Evolutionary conservation across 2,113 vertebrate genomes (phyloP).

Genomic region (Erythrolamprus reginae): DNA sequence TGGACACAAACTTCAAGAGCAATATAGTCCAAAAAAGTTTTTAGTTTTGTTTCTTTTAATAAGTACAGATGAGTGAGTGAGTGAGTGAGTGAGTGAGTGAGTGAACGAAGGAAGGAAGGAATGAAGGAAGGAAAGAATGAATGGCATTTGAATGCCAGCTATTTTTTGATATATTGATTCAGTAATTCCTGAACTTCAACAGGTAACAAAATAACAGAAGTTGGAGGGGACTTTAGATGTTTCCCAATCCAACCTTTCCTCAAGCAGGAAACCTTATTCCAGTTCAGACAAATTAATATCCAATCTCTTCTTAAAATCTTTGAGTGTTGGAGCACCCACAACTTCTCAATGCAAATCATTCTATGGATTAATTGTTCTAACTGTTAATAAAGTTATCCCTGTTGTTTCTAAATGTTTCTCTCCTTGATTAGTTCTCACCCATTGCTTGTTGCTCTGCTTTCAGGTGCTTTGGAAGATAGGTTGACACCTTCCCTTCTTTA

Average conservation of each 20-base stretch:
- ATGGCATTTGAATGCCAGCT: too few relatives aligned
- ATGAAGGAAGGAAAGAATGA: too few relatives aligned
- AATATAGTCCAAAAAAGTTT: not conserved
- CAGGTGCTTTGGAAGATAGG: not conserved
- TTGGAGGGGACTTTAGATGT: not conserved
- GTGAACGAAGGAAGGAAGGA: too few relatives aligned
- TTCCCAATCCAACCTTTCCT: not conserved
- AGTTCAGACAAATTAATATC: not conserved
- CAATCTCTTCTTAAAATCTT: not conserved
- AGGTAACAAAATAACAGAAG: not conserved
- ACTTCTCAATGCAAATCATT: not conserved
- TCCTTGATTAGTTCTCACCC: not conserved
- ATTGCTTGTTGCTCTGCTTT: not conserved
- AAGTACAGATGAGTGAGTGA: not conserved
- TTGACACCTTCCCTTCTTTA: not conserved
- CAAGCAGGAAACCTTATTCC: not conserved
- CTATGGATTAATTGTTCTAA: not conserved
- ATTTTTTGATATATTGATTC: not conserved
- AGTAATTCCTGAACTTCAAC: not conserved
- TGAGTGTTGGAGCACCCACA: not conserved
- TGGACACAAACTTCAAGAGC: not conserved
- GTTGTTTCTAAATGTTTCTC: not conserved
- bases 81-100: too few relatives aligned
- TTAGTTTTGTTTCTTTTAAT: not conserved
- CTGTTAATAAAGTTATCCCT: not conserved